Evolutionary conservation across 2,888 invertebrate species (phyloP), one percentile per base, ranked within the genome.

Genomic region (Rotaria macrura): DNA sequence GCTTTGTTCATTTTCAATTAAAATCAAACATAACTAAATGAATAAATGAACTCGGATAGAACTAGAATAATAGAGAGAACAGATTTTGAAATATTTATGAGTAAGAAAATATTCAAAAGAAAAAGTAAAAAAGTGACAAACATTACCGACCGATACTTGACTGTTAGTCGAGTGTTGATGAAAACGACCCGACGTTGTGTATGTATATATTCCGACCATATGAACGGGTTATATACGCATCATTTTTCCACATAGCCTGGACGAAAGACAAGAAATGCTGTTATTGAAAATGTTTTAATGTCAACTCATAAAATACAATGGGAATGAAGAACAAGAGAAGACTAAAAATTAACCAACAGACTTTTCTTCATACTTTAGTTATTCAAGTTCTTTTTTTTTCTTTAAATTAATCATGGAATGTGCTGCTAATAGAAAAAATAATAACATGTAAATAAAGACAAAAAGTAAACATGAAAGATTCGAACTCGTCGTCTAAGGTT

Each of bases 131-230:
- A 34, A 29, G 17, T 34, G 17, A 20, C 17, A 25, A 54, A 54
- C 54, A 25, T 54, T 65, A 65, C 65, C 65, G 65, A 65, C 65
- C 65, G 65, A 65, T 65, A 65, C 65, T 65, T 65, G 65, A 65
- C 34, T 29, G 34, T 17, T 14, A 65, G 65, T 65, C 65, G 65
- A 65, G 65, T 65, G 65, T 34, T 29, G 34, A 65, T 17, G 29
- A 17, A 49, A 34, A 54, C 54, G 54, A 54, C 54, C 54, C 54
- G 54, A 54, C 54, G 54, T 54, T 65, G 65, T 29, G 17, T 55
- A 34, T 65, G 65, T 25, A 65, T 65, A 65, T 65, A 65, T 65
- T 65, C 65, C 29, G 65, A 34, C 34, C 17, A 34, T 65, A 65
- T 29, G 29, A 65, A 65, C 57, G 29, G 65, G 65, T 65, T 65